Evolutionary conservation across 1,140 invertebrate genomes (phyloP), one percentile per base, ranked within the genome.

Genomic region (Atta colombica): DNA sequence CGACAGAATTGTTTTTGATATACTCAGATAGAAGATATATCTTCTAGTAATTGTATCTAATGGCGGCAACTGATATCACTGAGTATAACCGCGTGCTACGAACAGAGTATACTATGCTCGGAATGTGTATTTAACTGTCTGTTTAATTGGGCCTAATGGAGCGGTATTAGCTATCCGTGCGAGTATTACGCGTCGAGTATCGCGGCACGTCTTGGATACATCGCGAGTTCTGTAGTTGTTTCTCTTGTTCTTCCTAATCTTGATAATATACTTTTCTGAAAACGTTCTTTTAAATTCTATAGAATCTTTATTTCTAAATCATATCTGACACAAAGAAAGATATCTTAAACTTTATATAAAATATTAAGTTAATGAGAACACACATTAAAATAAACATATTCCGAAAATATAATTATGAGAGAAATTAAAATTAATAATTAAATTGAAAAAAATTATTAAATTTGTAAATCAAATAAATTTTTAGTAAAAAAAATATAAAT

Each of bases 61-160:
- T 63, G 39, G 16, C 51, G 18, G 16, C 14, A 60, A 25, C 39
- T 75, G 16, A 28, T 61, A 84, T 61, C 18, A 75, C n/a, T 39
- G 55, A 74, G 68, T 14, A 74, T 25, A 80, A 77, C 61, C 49
- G 53, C 85, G 69, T 63, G 69, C 87, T 68, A 78, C 84, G 78
- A 68, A 80, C 84, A 25, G 77, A 39, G 39, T 60, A 58, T 69
- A 84, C 91, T 89, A 94, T 93, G 92, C 93, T 60, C 88, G 92
- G 94, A 94, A 94, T 94, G 92, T 89, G 90, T 91, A 90, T 93
- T 93, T 88, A 89, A 88, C 91, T 91, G 91, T 87, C 86, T 80
- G 88, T 93, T 93, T 94, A 95, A 95, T 94, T 94, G 94, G 93
- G 89, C 92, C 93, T 95, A 95, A 95, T 95, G 90, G 94, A 91